These are phyloP conservation scores for Holocentrus rufus DNA, from an alignment of 2,797 vertebrate genomes.

Conservation along the genomic window DNA sequence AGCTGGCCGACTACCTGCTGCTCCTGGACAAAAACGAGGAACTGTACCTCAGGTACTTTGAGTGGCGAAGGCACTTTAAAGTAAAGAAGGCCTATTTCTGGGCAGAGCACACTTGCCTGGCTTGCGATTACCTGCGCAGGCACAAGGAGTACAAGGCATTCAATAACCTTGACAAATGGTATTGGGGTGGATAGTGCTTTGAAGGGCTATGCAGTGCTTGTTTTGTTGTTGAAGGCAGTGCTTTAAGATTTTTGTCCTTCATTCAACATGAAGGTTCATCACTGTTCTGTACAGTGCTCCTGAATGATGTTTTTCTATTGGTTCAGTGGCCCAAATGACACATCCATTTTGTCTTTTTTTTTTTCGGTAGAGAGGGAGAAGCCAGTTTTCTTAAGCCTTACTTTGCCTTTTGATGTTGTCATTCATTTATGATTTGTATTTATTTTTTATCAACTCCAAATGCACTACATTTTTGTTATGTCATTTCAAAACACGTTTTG, in stretches of 20 bases:
- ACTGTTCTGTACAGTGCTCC: conserved; percentile 48
- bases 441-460: conserved; percentile 50
- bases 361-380: conserved; percentile 18
- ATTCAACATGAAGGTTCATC: conserved; percentile 51
- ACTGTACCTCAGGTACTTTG: conserved; percentile 94
- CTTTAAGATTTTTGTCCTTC: conserved; percentile 64
- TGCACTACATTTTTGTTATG: conserved; percentile 58
- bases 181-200: conserved; percentile 87
- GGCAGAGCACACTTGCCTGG: conserved; percentile 96
- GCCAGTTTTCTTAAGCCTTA: conserved; percentile 67
- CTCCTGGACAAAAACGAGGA: conserved; percentile 95
- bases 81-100: conserved; percentile 94
- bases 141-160: conserved; percentile 95
- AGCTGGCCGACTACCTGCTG: conserved; percentile 94
- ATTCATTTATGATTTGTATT: conserved; percentile 44
- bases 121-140: conserved; percentile 94
- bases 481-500: conserved; percentile 52
- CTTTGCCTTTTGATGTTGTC: conserved; percentile 60
- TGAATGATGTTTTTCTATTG: conserved; percentile 43
- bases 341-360: conserved; percentile 24
- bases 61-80: conserved; percentile 95
- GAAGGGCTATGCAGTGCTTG: conserved; percentile 51
- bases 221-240: conserved; percentile 60
- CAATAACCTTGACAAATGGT: conserved; percentile 97
- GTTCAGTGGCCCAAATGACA: conserved; percentile 51